These are phyloP conservation scores for Epinotia brunnichana DNA, from an alignment of 2,888 invertebrate genomes.

Conservation along the genomic window DNA sequence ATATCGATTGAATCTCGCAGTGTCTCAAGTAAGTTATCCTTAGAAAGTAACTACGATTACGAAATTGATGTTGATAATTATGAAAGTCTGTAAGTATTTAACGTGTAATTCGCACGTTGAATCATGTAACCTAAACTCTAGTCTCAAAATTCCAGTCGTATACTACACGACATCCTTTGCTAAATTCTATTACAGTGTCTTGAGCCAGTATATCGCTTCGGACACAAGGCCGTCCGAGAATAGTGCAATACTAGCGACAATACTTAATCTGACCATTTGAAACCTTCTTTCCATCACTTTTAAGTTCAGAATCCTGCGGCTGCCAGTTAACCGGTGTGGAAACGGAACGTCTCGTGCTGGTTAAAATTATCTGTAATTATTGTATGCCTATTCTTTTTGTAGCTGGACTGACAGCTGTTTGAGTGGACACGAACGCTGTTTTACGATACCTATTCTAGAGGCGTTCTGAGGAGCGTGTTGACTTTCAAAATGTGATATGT, in stretches of 20 bases:
- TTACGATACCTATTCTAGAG: constrained; percentile 1
- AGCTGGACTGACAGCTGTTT: constrained; percentile 9
- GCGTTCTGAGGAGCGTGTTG: not conserved
- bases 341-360: constrained; percentile 28
- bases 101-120: not conserved
- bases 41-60: not conserved
- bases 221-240: constrained; percentile 69
- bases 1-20: not conserved
- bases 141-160: constrained; percentile 38
- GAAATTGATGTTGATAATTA: not conserved
- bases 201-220: constrained; percentile 31
- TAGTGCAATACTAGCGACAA: constrained; percentile 67
- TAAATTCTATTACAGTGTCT: constrained; percentile 51
- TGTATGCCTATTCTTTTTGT: constrained; percentile 31
- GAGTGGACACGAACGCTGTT: constrained; percentile 20
- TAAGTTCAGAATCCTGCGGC: constrained; percentile 6
- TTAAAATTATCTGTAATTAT: constrained; percentile 39
- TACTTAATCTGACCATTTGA: constrained; percentile 11
- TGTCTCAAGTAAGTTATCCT: not conserved
- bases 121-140: constrained; percentile 27
- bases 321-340: constrained; percentile 16
- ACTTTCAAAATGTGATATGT: no score
- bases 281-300: constrained; percentile 9
- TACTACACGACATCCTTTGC: constrained; percentile 50
- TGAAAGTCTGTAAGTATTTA: not conserved